These are phyloP conservation scores for Drosophila cognata DNA, from an alignment of 2,888 invertebrate genomes.

Conservation along the genomic window DNA sequence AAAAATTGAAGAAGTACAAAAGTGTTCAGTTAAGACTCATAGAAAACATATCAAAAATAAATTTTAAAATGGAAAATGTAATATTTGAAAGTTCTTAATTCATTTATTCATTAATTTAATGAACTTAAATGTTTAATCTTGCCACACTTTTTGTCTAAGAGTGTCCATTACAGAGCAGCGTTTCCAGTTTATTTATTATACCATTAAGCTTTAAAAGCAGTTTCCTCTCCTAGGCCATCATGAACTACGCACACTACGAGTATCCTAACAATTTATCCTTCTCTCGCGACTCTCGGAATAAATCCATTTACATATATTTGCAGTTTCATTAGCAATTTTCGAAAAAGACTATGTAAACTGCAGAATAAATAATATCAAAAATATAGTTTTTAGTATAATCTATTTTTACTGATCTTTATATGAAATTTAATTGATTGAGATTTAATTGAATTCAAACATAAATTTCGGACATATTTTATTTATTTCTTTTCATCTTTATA, in stretches of 20 bases:
- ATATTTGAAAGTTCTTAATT: neutral
- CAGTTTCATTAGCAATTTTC: too few species aligned
- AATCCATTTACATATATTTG: too few species aligned
- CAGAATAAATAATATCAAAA: too few species aligned
- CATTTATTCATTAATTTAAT: neutral
- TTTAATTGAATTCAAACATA: neutral
- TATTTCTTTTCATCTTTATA: neutral
- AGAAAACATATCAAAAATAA: neutral
- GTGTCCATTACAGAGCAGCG: neutral
- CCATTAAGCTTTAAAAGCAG: neutral
- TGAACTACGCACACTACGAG: neutral
- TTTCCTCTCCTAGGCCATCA: neutral
- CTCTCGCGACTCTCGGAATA: neutral
- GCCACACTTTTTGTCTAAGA: neutral
- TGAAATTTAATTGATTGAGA: too few species aligned
- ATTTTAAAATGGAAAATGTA: neutral
- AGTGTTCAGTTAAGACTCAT: neutral
- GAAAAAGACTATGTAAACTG: too few species aligned
- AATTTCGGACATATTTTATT: neutral
- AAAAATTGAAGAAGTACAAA: neutral
- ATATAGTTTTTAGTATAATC: too few species aligned
- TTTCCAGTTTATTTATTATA: neutral
- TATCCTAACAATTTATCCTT: neutral
- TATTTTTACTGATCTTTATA: too few species aligned
- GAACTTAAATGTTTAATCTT: neutral